phyloP scores from a whole-genome alignment of 2,797 vertebrate genomes.

The Diglossa cyanea region DNA sequence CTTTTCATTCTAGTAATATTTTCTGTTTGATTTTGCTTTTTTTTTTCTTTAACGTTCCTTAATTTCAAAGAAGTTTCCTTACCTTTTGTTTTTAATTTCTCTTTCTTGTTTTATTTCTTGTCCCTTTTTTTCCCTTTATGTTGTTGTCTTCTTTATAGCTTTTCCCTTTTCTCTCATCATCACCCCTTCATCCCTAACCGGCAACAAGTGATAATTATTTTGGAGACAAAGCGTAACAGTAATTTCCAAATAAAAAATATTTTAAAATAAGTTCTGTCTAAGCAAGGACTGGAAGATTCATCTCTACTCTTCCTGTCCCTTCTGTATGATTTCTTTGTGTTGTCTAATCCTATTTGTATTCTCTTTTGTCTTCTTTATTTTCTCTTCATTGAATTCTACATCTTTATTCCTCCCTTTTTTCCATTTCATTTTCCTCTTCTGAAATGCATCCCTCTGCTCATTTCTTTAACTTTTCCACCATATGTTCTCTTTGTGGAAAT shows the following conservation, averaged over 20 bases:
- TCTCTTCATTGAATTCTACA: not conserved
- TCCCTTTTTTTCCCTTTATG: rapidly evolving
- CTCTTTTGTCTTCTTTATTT: not conserved
- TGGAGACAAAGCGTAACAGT: not conserved
- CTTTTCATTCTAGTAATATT: not conserved
- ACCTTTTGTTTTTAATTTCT: not conserved
- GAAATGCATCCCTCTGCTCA: not conserved
- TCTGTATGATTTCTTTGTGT: not conserved
- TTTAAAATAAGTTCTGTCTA: not conserved
- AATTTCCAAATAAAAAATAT: not conserved
- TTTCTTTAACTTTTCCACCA: not conserved
- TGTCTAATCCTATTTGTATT: not conserved
- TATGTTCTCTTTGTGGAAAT: not conserved
- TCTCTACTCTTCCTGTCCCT: not conserved
- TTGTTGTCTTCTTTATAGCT: not conserved
- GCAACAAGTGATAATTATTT: not conserved
- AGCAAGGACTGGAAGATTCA: not conserved
- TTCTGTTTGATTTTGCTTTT: not conserved
- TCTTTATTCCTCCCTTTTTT: not conserved
- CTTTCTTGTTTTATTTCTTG: not conserved
- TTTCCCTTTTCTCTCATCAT: not conserved
- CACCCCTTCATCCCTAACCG: not conserved
- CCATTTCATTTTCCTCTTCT: not conserved
- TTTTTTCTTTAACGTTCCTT: not conserved
- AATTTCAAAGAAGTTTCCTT: not conserved